A percentile compares a stretch with the other conserved stretches of the same genome.
These are phyloP conservation scores for Drymodes brunneopygia DNA, from an alignment of 2,113 vertebrate genomes.

Conservation along the genomic window DNA sequence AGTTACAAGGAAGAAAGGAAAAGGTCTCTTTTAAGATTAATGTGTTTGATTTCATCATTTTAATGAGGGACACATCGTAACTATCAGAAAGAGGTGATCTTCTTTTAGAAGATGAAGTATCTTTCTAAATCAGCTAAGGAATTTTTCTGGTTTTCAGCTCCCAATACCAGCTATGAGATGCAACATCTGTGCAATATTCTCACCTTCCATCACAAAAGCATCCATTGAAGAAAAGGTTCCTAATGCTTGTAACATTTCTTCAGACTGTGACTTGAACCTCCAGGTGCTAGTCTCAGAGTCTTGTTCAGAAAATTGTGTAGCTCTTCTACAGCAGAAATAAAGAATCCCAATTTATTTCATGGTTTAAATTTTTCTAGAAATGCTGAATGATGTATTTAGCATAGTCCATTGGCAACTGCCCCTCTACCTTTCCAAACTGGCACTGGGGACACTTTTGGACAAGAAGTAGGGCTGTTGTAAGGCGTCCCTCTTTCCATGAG, in stretches of 20 bases:
- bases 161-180: background rate
- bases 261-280: constrained; percentile 76
- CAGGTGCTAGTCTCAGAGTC: constrained; percentile 71
- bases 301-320: constrained; percentile 67
- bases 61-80: background rate
- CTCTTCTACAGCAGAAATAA: constrained; percentile 45
- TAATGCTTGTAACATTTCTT: constrained; percentile 78
- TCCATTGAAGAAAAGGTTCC: constrained; percentile 82
- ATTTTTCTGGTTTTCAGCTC: background rate
- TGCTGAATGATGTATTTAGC: background rate
- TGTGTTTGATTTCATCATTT: background rate
- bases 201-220: constrained; percentile 84
- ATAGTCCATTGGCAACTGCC: background rate
- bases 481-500: constrained; percentile 73
- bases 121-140: background rate
- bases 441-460: constrained; percentile 75
- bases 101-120: background rate
- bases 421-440: constrained; percentile 79
- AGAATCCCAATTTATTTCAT: background rate
- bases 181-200: background rate
- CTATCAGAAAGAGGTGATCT: background rate
- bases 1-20: background rate
- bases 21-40: background rate
- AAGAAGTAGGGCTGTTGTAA: constrained; percentile 37
- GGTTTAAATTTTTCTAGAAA: background rate